Evolutionary conservation across 2,797 vertebrate genomes (phyloP).

Genomic region (Emys orbicularis): DNA sequence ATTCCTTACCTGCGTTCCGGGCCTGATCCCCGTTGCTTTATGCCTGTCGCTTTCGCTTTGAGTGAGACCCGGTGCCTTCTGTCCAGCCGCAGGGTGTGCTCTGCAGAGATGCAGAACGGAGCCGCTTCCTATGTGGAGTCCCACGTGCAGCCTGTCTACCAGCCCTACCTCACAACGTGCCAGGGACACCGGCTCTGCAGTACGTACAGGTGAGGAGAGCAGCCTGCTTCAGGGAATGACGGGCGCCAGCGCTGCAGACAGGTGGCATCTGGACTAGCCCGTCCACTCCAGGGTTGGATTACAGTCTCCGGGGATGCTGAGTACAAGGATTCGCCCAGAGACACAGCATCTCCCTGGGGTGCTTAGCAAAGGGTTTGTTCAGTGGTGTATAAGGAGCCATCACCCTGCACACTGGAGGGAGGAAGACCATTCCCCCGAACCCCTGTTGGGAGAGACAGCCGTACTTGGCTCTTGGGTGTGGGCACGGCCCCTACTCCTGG

Average conservation of each 20-base stretch:
- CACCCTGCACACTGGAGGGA: not conserved
- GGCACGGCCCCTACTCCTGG: not conserved
- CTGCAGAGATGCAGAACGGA: slow-evolving; percentile 18
- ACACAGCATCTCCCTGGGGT: not conserved
- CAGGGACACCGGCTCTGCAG: slow-evolving; percentile 91
- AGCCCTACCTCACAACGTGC: slow-evolving; percentile 94
- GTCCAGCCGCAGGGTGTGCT: slow-evolving; percentile 89
- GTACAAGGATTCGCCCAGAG: rapidly evolving
- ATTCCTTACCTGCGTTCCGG: no score
- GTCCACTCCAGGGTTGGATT: not conserved
- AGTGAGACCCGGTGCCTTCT: not conserved
- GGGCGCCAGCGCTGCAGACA: no score
- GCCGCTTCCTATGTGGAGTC: slow-evolving; percentile 79
- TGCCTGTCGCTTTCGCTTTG: rapidly evolving
- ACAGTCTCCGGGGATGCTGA: not conserved
- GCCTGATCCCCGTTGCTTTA: not conserved
- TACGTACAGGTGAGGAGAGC: slow-evolving; percentile 91
- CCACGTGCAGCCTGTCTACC: slow-evolving; percentile 89
- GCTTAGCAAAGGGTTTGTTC: not conserved
- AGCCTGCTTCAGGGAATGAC: rapidly evolving
- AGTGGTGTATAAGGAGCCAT: not conserved
- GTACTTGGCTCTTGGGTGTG: not conserved
- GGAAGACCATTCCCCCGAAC: not conserved
- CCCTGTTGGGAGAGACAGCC: not conserved
- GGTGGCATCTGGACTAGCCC: not conserved